Percentiles rank a stretch among this genome's conserved stretches.
Conservation (phyloP, 2,888 invertebrate genomes). For the Dermolepida albohirtum region DNA sequence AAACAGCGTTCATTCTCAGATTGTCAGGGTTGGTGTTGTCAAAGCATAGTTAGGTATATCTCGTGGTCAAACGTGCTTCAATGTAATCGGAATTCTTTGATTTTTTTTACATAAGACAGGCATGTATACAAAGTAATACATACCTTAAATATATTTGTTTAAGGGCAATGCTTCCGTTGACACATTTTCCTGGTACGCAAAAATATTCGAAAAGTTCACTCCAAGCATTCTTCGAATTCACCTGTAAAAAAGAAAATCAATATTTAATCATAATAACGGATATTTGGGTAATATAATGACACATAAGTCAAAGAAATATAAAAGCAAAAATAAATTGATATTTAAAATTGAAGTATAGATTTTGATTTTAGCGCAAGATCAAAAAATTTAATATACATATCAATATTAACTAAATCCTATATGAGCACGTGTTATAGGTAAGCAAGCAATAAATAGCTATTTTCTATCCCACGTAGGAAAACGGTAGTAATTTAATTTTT, state of each 20-base stretch:
- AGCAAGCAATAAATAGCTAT: no score
- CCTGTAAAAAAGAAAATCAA: conserved; percentile 68
- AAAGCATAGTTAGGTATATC: not conserved
- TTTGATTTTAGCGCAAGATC: no score
- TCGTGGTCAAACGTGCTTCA: not conserved
- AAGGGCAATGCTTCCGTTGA: conserved; percentile 88
- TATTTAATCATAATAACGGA: not conserved
- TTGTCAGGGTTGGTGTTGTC: conserved; percentile 36
- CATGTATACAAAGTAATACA: conserved; percentile 54
- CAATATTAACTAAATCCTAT: no score
- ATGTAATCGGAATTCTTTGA: not conserved
- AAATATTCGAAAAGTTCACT: conserved; percentile 82
- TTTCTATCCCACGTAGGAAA: no score
- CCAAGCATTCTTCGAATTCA: conserved; percentile 91
- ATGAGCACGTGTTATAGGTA: no score
- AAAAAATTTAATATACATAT: no score
- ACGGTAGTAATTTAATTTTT: no score
- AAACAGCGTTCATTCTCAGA: conserved; percentile 39
- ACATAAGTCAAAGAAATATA: no score
- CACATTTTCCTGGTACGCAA: conserved; percentile 83
- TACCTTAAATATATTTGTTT: conserved; percentile 87
- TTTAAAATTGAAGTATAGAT: no score
- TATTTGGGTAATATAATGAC: not conserved
- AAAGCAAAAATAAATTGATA: no score
- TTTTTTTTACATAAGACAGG: not conserved